Evolutionary conservation across 2,113 vertebrate genomes (phyloP).

Genomic region (Cephalopholis sonnerati): DNA sequence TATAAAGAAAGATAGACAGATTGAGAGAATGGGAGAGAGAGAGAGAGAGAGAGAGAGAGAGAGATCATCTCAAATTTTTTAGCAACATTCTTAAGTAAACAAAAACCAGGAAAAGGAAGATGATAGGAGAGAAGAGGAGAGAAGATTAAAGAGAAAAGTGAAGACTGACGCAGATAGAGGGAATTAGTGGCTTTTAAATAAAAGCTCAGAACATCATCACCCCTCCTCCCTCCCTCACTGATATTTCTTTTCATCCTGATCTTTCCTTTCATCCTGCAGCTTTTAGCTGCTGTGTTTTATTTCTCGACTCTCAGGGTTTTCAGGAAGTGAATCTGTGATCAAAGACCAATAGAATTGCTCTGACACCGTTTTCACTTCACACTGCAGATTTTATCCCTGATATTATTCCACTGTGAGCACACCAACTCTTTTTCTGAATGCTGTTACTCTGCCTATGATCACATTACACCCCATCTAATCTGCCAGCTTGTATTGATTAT

Average conservation of each 20-base stretch:
- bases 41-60: no score
- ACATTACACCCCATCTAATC: background rate
- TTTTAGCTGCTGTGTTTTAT: constrained; percentile 44
- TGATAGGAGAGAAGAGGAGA: background rate
- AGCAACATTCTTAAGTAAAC: background rate
- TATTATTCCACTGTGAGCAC: constrained; percentile 14
- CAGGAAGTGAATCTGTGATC: constrained; percentile 62
- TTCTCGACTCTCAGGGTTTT: constrained; percentile 31
- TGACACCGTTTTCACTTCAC: constrained; percentile 32
- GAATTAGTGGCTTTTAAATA: constrained; percentile 44
- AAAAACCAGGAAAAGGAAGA: background rate
- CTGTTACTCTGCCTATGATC: constrained; percentile 19
- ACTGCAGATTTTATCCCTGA: constrained; percentile 47
- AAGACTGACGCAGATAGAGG: constrained; percentile 3
- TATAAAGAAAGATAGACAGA: no score
- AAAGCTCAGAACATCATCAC: constrained; percentile 22
- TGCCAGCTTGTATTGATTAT: constrained; percentile 34
- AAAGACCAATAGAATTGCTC: constrained; percentile 52
- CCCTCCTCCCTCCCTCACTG: background rate
- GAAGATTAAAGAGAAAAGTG: constrained; percentile 37
- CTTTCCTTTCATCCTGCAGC: constrained; percentile 34
- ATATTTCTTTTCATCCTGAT: constrained; percentile 47
- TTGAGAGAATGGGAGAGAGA: no score
- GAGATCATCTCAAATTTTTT: no score
- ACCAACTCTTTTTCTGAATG: constrained; percentile 11